phyloP scores from a whole-genome alignment of 2,797 vertebrate species.

The Rhinichthys osculus region DNA sequence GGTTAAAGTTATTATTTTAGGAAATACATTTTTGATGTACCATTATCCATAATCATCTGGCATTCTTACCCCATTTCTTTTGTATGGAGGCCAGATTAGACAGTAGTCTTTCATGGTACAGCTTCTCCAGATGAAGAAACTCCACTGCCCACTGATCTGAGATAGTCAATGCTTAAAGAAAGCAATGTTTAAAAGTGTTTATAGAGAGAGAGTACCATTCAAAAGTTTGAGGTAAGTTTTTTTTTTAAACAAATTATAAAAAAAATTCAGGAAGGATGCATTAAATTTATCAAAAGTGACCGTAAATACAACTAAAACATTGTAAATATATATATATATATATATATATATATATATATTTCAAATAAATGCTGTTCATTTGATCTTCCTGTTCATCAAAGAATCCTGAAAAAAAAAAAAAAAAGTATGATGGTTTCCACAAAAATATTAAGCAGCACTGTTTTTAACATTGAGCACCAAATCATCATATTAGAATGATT shows the following conservation, averaged over 20 bases:
- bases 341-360: no score
- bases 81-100: slow-evolving; percentile 90
- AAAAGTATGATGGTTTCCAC: background rate
- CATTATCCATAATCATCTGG: background rate
- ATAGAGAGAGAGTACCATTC: background rate
- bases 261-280: background rate
- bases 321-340: no score
- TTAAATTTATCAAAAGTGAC: background rate
- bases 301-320: background rate
- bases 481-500: background rate
- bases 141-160: slow-evolving; percentile 92
- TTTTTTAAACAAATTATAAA: background rate
- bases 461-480: background rate
- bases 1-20: background rate
- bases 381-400: background rate
- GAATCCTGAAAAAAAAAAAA: background rate
- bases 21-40: background rate
- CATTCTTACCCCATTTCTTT: slow-evolving; percentile 88
- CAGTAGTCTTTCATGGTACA: slow-evolving; percentile 94
- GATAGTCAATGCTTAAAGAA: slow-evolving; percentile 68
- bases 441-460: background rate
- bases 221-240: background rate
- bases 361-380: background rate
- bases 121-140: slow-evolving; percentile 91
- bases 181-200: background rate